Evolutionary conservation across 2,888 invertebrate genomes (phyloP).

Genomic region (Bembecia ichneumoniformis): DNA sequence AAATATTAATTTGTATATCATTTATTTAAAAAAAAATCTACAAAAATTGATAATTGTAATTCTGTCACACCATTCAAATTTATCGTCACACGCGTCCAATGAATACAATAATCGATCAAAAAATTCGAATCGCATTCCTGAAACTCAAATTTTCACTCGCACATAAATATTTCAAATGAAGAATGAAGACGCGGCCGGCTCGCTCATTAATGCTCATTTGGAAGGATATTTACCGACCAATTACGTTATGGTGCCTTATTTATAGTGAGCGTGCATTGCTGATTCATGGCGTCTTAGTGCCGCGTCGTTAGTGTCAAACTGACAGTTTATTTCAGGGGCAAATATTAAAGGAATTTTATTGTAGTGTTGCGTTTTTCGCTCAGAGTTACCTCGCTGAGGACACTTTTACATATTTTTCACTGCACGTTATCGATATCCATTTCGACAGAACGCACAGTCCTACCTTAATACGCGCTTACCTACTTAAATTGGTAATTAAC

Average conservation of each 20-base stretch:
- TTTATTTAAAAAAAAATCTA: too few relatives aligned
- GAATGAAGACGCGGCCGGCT: constrained; percentile 31
- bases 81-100: constrained; percentile 15
- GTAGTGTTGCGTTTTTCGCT: not conserved
- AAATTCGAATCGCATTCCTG: constrained; percentile 30
- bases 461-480: too few relatives aligned
- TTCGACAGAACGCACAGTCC: too few relatives aligned
- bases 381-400: not conserved
- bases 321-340: constrained; percentile 17
- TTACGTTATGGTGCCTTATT: constrained; percentile 50
- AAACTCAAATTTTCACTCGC: constrained; percentile 7
- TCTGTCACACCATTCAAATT: constrained; percentile 2
- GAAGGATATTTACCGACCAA: constrained; percentile 57
- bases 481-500: too few relatives aligned
- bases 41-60: too few relatives aligned
- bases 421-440: not conserved
- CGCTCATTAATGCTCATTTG: constrained; percentile 53
- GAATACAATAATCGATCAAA: constrained; percentile 6
- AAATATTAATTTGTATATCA: too few relatives aligned
- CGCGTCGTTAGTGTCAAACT: constrained; percentile 43
- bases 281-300: constrained; percentile 42
- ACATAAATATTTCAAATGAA: constrained; percentile 52
- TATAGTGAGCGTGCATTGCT: constrained; percentile 30
- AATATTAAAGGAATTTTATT: constrained; percentile 1
- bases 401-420: too few relatives aligned